These are phyloP conservation scores for Parazoanthus darwini DNA, from an alignment of 92 coral and sea anemone genomes.

Conservation along the genomic window DNA sequence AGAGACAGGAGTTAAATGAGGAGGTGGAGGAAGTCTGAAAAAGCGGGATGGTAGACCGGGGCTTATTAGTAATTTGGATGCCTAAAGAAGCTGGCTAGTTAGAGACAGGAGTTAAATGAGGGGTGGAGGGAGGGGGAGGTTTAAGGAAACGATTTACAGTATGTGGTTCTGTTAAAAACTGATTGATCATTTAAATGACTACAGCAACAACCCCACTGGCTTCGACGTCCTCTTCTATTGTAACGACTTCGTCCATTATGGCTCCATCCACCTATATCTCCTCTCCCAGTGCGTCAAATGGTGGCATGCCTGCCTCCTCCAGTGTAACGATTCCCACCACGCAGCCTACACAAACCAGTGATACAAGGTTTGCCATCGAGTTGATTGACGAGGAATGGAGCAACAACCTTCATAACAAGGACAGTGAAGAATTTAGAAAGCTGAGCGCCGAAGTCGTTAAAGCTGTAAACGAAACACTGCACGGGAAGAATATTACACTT, in stretches of 20 bases:
- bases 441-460: background rate
- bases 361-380: constrained; percentile 25
- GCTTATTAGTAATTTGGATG: too few species aligned
- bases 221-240: background rate
- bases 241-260: background rate
- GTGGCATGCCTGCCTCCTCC: background rate
- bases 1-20: too few species aligned
- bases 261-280: background rate
- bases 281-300: background rate
- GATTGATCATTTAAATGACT: background rate
- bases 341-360: background rate
- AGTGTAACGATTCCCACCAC: constrained; percentile 17
- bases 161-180: too few species aligned
- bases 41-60: too few species aligned
- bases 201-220: background rate
- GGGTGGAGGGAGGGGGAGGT: too few species aligned
- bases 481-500: background rate
- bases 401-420: background rate
- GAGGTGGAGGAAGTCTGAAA: too few species aligned
- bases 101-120: too few species aligned
- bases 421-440: background rate
- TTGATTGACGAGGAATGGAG: constrained; percentile 1
- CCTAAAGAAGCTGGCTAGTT: too few species aligned
- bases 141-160: too few species aligned
- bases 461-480: constrained; percentile 16